These are phyloP conservation scores for Chaetophractus vellerosus DNA, from an alignment of 2,797 vertebrate genomes.

Conservation along the genomic window DNA sequence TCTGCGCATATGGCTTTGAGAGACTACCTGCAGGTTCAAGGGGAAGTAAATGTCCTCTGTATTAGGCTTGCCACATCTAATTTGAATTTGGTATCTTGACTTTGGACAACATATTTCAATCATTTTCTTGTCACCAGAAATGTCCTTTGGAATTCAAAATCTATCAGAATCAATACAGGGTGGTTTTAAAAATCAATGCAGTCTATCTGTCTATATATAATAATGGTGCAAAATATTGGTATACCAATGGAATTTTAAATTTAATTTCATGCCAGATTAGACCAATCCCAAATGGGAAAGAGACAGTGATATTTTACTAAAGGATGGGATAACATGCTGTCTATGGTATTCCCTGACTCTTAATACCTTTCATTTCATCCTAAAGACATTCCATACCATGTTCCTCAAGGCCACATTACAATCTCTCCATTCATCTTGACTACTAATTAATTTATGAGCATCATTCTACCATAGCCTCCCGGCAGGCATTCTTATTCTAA, in stretches of 20 bases:
- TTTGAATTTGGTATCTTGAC: slow-evolving; percentile 69
- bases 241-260: slow-evolving; percentile 47
- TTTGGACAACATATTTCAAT: slow-evolving; percentile 64
- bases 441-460: slow-evolving; percentile 63
- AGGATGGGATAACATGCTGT: background rate
- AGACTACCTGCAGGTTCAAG: slow-evolving; percentile 70
- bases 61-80: slow-evolving; percentile 64
- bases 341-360: background rate
- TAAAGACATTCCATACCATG: background rate
- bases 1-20: slow-evolving; percentile 58
- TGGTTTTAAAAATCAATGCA: slow-evolving; percentile 61
- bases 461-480: background rate
- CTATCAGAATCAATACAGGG: slow-evolving; percentile 56
- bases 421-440: slow-evolving; percentile 51
- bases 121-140: slow-evolving; percentile 65
- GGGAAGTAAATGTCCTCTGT: background rate
- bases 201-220: slow-evolving; percentile 57
- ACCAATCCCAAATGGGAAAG: slow-evolving; percentile 36
- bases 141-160: slow-evolving; percentile 68
- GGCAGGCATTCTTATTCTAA: slow-evolving; percentile 27
- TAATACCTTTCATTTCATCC: background rate
- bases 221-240: slow-evolving; percentile 62
- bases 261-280: slow-evolving; percentile 74
- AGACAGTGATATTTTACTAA: slow-evolving; percentile 36
- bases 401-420: background rate